Percentiles rank a stretch among this genome's conserved stretches.
Evolutionary conservation across 2,113 vertebrate species (phyloP).

Genomic region (Micromys minutus): DNA sequence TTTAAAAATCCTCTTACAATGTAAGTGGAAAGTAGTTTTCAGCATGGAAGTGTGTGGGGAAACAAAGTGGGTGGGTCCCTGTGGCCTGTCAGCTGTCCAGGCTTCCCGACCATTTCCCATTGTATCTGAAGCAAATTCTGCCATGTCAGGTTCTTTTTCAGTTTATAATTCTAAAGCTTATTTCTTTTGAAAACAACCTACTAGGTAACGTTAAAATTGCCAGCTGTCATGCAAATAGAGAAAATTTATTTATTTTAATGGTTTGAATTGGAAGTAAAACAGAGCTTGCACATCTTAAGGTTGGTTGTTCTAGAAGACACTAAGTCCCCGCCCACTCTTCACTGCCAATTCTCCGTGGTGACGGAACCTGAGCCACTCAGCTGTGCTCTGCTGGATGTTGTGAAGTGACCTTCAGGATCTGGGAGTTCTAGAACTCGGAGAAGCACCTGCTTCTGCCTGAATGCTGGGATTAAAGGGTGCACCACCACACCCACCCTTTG

Average conservation of each 20-base stretch:
- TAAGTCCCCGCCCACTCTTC: fast-evolving
- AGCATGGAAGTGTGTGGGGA: not conserved
- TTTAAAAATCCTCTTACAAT: not conserved
- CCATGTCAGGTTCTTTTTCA: not conserved
- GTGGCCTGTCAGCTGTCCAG: not conserved
- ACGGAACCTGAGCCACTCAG: not conserved
- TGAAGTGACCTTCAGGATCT: not conserved
- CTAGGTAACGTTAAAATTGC: not conserved
- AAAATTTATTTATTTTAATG: not conserved
- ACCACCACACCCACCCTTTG: too few species aligned
- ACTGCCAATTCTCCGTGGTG: not conserved
- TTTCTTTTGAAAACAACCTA: not conserved
- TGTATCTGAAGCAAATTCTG: not conserved
- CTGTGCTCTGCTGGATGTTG: not conserved
- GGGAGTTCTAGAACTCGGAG: not conserved
- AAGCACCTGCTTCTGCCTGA: not conserved
- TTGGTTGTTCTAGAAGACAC: not conserved
- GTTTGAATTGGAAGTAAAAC: not conserved
- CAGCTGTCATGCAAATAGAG: not conserved
- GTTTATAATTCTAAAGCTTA: not conserved
- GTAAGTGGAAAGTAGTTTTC: not conserved
- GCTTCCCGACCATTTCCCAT: not conserved
- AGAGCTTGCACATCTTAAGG: not conserved
- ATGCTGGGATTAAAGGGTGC: not conserved
- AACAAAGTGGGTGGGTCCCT: not conserved